Evolutionary conservation across 2,888 invertebrate genomes (phyloP).

Genomic region (Aporophyla nigra): DNA sequence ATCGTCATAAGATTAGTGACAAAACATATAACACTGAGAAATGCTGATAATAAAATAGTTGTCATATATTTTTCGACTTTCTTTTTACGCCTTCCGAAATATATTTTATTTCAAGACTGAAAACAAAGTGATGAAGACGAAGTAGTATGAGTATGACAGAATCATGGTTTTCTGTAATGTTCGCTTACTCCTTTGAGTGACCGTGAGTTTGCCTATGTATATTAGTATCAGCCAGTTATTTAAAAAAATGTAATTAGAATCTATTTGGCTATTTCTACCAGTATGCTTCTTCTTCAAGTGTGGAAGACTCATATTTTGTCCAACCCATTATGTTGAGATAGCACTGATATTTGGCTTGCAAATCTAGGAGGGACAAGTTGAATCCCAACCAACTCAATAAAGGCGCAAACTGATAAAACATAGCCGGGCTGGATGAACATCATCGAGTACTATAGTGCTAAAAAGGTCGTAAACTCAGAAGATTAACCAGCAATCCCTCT

Average conservation of each 20-base stretch:
- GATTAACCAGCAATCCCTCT: not conserved
- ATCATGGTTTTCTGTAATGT: not conserved
- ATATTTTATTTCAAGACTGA: not conserved
- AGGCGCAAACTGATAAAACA: not conserved
- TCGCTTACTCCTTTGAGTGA: not conserved
- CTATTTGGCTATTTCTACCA: not conserved
- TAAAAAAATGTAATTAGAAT: not conserved
- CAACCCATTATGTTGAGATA: too few species aligned
- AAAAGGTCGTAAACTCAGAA: not conserved
- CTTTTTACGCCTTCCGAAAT: not conserved
- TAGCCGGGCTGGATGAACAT: too few species aligned
- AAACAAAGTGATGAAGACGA: not conserved
- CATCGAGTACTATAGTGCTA: too few species aligned
- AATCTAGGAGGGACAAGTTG: too few species aligned
- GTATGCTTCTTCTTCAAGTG: not conserved
- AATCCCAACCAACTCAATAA: not conserved
- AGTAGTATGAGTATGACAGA: not conserved
- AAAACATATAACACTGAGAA: not conserved
- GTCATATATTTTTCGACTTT: not conserved
- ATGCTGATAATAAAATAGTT: slow-evolving; percentile 21
- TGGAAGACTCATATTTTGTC: not conserved
- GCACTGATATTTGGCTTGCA: not conserved
- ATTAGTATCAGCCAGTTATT: not conserved
- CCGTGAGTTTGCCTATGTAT: not conserved
- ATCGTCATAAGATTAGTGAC: not conserved